Percentiles rank a stretch among this genome's conserved stretches.
Conservation (phyloP, 2,113 vertebrate genomes). For the Sakesphorus luctuosus region DNA sequence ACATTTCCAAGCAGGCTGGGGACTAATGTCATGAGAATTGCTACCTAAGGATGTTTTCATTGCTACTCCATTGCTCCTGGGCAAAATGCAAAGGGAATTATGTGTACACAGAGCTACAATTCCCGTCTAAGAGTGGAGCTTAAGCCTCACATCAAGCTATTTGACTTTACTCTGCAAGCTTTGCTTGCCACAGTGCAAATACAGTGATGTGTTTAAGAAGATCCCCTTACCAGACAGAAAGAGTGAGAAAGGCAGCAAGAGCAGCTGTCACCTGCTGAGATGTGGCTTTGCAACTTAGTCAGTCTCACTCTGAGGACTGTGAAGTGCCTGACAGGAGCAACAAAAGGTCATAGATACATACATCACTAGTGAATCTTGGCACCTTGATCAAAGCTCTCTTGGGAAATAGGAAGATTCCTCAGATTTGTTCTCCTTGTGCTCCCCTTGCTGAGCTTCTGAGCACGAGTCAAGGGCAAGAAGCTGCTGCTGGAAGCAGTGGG, state of each 20-base stretch:
- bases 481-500: background rate
- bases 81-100: constrained; percentile 18
- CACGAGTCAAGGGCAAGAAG: background rate
- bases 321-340: constrained; percentile 15
- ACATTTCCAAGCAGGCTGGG: constrained; percentile 6
- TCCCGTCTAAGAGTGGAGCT: background rate
- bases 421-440: background rate
- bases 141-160: background rate
- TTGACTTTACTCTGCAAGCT: constrained; percentile 8
- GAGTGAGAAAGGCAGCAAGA: constrained; percentile 20
- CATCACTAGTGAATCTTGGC: background rate
- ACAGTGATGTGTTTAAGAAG: background rate
- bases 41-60: constrained; percentile 39
- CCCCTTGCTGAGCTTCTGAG: background rate
- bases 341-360: background rate
- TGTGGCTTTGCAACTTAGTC: rapidly evolving
- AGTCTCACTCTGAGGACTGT: background rate
- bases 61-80: background rate
- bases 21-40: constrained; percentile 12
- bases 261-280: constrained; percentile 34
- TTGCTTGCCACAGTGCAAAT: background rate
- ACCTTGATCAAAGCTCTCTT: background rate
- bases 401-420: background rate
- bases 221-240: background rate
- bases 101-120: background rate